phyloP scores from a whole-genome alignment of 2,888 invertebrate genomes.

The Limnephilus auricula region DNA sequence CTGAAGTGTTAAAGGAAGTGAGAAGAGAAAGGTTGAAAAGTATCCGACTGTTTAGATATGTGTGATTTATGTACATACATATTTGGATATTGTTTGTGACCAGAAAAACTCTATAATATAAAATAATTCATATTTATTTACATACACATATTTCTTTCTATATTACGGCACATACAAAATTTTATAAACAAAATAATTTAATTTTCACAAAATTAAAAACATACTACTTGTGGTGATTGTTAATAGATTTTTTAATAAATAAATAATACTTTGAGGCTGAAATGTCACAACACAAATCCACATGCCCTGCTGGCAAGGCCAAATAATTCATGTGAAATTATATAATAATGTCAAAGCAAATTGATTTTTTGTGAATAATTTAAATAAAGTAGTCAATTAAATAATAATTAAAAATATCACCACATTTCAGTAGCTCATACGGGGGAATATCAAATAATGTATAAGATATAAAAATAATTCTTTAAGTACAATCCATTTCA shows the following conservation, averaged over 20 bases:
- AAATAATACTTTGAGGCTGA: background rate
- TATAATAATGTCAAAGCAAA: no score
- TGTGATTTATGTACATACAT: background rate
- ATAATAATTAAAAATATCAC: background rate
- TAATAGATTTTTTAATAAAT: background rate
- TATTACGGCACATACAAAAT: slow-evolving; percentile 23
- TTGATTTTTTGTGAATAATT: background rate
- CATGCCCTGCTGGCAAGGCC: background rate
- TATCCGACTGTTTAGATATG: background rate
- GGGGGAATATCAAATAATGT: background rate
- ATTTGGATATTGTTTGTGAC: background rate
- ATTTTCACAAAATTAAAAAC: background rate
- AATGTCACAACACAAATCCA: background rate
- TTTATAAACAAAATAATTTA: slow-evolving; percentile 32
- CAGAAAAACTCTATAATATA: slow-evolving; percentile 19
- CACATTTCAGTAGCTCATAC: background rate
- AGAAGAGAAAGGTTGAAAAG: background rate
- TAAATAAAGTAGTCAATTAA: background rate
- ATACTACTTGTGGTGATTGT: background rate
- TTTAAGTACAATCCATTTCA: background rate
- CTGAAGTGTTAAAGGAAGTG: background rate
- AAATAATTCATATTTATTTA: slow-evolving; percentile 48
- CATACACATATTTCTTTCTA: slow-evolving; percentile 27
- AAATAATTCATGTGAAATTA: no score
- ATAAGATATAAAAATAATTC: background rate